Evolutionary conservation across 2,113 vertebrate species (phyloP).

Genomic region (Anser cygnoides): DNA sequence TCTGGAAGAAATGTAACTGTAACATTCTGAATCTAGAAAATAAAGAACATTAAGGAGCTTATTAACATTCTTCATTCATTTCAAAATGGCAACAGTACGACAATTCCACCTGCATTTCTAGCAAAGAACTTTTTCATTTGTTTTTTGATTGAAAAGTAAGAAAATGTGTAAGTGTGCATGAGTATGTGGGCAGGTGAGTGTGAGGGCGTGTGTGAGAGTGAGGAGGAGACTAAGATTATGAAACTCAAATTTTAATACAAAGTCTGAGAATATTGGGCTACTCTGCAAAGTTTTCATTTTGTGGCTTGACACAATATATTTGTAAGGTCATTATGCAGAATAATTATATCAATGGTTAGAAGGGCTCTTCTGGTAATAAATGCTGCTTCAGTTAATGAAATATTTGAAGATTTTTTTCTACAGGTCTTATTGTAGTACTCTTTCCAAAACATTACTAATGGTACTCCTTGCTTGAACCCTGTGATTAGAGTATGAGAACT

Average conservation of each 20-base stretch:
- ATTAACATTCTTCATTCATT: not conserved
- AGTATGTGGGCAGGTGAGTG: not conserved
- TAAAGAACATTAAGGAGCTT: not conserved
- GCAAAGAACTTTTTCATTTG: not conserved
- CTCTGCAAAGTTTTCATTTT: not conserved
- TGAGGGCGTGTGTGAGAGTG: rapidly evolving
- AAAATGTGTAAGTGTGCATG: not conserved
- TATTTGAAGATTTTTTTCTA: not conserved
- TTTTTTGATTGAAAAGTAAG: not conserved
- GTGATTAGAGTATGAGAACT: not conserved
- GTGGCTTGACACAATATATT: not conserved
- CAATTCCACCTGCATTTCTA: not conserved
- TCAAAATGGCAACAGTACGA: not conserved
- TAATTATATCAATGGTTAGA: not conserved
- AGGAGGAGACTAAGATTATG: not conserved
- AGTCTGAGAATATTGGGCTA: not conserved
- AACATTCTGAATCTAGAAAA: not conserved
- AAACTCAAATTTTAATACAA: not conserved
- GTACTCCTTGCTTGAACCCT: not conserved
- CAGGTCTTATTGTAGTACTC: not conserved
- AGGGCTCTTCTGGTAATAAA: not conserved
- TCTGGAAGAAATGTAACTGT: not conserved
- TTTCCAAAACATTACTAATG: not conserved
- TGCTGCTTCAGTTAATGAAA: not conserved
- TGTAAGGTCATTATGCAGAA: not conserved